These are phyloP conservation scores for Ferdinandea cuprea DNA, from an alignment of 2,888 invertebrate genomes.

Conservation along the genomic window DNA sequence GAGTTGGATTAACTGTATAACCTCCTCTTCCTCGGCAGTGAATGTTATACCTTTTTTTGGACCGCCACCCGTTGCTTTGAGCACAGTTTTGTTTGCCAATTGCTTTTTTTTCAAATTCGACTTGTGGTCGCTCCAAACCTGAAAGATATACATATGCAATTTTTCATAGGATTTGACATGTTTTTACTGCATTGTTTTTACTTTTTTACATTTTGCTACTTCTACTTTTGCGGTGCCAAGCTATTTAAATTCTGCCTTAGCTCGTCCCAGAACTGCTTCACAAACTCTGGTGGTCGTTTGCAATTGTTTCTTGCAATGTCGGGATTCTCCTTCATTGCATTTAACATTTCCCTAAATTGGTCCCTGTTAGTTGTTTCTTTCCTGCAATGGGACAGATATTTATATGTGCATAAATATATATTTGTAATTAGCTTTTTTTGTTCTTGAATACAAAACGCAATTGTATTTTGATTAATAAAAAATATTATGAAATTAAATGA, in stretches of 20 bases:
- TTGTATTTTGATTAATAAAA: too few species aligned
- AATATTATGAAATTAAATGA: too few species aligned
- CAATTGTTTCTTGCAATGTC: slow-evolving; percentile 1
- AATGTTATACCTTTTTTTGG: too few species aligned
- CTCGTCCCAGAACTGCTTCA: slow-evolving; percentile 2
- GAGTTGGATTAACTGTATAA: too few species aligned
- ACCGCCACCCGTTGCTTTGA: too few species aligned
- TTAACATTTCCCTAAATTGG: background rate
- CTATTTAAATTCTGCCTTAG: background rate
- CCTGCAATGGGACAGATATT: background rate
- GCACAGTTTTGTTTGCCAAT: background rate
- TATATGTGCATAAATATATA: too few species aligned
- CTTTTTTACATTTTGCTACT: slow-evolving; percentile 1
- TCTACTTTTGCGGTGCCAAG: slow-evolving; percentile 1
- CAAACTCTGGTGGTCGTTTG: slow-evolving; percentile 8
- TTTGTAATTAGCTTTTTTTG: too few species aligned
- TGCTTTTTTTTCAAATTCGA: background rate
- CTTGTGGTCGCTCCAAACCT: background rate
- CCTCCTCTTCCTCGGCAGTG: too few species aligned
- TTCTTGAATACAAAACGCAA: too few species aligned
- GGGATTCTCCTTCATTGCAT: background rate
- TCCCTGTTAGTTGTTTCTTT: background rate
- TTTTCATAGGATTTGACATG: background rate
- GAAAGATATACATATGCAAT: background rate
- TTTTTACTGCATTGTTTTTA: background rate